Evolutionary conservation across 2,888 invertebrate genomes (phyloP), one percentile per base, ranked within the genome.

Genomic region (Orgyia antiqua): DNA sequence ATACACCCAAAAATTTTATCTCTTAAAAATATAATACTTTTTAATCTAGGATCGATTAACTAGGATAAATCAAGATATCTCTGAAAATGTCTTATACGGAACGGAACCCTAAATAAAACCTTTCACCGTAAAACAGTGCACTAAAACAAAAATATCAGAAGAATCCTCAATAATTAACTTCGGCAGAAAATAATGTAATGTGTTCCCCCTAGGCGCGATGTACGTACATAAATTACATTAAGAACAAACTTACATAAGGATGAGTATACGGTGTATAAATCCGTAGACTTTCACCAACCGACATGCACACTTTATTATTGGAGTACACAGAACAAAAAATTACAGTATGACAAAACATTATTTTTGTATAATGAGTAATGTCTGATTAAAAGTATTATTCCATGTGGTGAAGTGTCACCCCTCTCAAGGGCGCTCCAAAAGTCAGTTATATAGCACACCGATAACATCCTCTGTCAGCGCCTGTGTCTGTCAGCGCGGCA

Each of bases 161-260:
- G 9, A 28, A 18, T 11, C 3, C 8, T 27, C 4, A 31, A 20
- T 31, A 19, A 31, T 28, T 27, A 31, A 36, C 12, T 10, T 17
- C 12, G 27, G 9, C 24, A 34, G 15, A n/a, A n/a, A n/a, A n/a
- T n/a, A 15, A 31, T 2, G 29, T 6, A 7, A 23, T 5, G 23
- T 23, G 10, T 7, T 4, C 23, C 10, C 40, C 46, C 28, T 46
- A 44, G 39, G 35, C 43, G 42, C 34, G 31, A 42, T 54, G 52
- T 58, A 61, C 58, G 55, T 56, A 57, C 62, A 69, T 68, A 70
- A 58, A 70, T 67, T 60, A 65, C 67, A 67, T 68, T 63, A 67
- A 54, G 43, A 37, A 41, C 32, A 19, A 39, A 34, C 37, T 69
- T 67, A 57, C 55, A 50, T 62, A 68, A 70, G 62, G 68, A 67